Evolutionary conservation across 2,797 vertebrate genomes (phyloP).

Genomic region (Melanotaenia pygmaea): DNA sequence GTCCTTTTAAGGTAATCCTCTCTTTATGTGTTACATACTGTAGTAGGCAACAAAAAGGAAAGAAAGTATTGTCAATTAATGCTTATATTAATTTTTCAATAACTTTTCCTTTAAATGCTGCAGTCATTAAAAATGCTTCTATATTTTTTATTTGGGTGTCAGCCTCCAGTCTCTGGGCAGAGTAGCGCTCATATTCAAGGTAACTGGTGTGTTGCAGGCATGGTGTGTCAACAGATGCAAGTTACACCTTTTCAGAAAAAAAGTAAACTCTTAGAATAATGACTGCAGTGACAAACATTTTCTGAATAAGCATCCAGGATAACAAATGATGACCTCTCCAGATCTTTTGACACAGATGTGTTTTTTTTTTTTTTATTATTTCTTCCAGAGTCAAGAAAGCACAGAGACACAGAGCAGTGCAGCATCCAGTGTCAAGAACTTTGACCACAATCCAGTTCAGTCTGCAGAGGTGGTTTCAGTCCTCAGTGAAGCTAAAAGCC

Average conservation of each 20-base stretch:
- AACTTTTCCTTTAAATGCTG: background rate
- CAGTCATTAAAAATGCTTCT: background rate
- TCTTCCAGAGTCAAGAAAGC: conserved; percentile 68
- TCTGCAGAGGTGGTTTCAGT: conserved; percentile 12
- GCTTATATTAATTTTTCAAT: background rate
- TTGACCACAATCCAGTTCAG: conserved; percentile 1
- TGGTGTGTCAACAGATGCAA: conserved; percentile 27
- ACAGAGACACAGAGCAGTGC: conserved; percentile 80
- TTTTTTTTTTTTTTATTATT: background rate
- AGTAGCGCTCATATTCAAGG: conserved; percentile 59
- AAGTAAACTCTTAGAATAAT: background rate
- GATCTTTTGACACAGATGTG: background rate
- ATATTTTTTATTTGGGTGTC: conserved; percentile 47
- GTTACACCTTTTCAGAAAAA: background rate
- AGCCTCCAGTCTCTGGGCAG: conserved; percentile 57
- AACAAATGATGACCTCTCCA: background rate
- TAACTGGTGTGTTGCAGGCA: conserved; percentile 63
- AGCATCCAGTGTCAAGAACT: conserved; percentile 48
- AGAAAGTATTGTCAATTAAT: background rate
- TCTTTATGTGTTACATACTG: background rate
- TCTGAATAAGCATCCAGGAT: background rate
- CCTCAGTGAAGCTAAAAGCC: conserved; percentile 14
- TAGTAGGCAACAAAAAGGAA: background rate
- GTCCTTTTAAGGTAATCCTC: conserved; percentile 56
- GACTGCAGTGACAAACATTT: conserved; percentile 20